Conservation (phyloP, 2,113 vertebrate genomes). For the Gobiocypris rarus region DNA sequence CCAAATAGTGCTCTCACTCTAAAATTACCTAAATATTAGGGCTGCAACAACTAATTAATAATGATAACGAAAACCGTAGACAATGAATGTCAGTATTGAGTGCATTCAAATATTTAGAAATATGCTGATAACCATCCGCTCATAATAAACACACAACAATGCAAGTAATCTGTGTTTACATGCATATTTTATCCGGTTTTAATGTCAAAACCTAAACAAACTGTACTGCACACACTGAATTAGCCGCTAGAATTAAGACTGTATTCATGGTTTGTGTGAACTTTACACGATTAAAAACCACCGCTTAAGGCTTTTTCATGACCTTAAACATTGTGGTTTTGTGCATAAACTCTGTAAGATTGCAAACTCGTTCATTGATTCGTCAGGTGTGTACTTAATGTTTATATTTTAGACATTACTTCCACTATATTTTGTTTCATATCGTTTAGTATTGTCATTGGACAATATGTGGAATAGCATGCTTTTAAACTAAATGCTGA, state of each 20-base stretch:
- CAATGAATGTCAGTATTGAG: neutral
- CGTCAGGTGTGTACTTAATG: neutral
- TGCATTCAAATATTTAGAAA: neutral
- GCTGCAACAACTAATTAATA: neutral
- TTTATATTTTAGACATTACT: neutral
- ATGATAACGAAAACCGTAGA: neutral
- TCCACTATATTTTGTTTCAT: neutral
- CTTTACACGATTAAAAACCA: neutral
- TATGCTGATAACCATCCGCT: neutral
- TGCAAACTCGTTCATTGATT: neutral
- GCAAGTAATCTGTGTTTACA: neutral
- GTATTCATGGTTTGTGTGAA: neutral
- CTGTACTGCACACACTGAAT: neutral
- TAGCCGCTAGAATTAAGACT: neutral
- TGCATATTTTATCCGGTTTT: conserved; percentile 6
- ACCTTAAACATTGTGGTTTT: neutral
- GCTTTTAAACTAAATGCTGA: neutral
- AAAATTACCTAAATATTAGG: neutral
- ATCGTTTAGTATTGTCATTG: neutral
- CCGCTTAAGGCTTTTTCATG: neutral
- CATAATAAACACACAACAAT: neutral
- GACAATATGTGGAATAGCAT: neutral
- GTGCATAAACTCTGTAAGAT: neutral
- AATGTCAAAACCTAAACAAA: conserved; percentile 3
- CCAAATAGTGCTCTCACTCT: neutral